phyloP scores from a whole-genome alignment of 2,113 vertebrate genomes.

The Oceanodroma tethys region DNA sequence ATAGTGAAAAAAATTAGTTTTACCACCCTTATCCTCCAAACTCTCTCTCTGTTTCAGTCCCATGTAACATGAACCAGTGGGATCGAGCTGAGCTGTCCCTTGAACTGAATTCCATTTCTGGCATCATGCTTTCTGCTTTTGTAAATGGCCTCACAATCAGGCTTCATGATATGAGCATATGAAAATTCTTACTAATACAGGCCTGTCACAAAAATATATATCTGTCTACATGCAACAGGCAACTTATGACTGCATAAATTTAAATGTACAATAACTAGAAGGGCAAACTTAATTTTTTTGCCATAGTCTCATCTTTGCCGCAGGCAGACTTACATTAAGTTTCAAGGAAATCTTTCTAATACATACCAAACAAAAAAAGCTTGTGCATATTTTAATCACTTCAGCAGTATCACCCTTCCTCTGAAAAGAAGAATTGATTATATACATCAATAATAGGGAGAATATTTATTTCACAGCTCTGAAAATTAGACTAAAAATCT shows the following conservation, averaged over 20 bases:
- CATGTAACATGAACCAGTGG: fast-evolving
- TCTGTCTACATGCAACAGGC: not conserved
- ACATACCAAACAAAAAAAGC: not conserved
- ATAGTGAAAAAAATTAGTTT: not conserved
- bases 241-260: not conserved
- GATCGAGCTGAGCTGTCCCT: not conserved
- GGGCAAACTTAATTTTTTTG: not conserved
- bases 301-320: not conserved
- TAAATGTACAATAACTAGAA: not conserved
- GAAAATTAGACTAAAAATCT: not conserved
- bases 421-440: not conserved
- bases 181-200: not conserved
- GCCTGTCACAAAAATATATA: not conserved
- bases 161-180: fast-evolving
- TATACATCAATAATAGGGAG: not conserved
- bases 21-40: not conserved
- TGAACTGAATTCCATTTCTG: not conserved
- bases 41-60: not conserved
- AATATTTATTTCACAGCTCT: not conserved
- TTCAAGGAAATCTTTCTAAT: not conserved
- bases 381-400: not conserved
- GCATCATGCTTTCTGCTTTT: not conserved
- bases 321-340: not conserved
- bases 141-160: not conserved
- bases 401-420: not conserved